Percentiles rank a stretch among this genome's conserved stretches.
Evolutionary conservation across 2,797 vertebrate genomes (phyloP).

Genomic region (Hephaestus fuliginosus): DNA sequence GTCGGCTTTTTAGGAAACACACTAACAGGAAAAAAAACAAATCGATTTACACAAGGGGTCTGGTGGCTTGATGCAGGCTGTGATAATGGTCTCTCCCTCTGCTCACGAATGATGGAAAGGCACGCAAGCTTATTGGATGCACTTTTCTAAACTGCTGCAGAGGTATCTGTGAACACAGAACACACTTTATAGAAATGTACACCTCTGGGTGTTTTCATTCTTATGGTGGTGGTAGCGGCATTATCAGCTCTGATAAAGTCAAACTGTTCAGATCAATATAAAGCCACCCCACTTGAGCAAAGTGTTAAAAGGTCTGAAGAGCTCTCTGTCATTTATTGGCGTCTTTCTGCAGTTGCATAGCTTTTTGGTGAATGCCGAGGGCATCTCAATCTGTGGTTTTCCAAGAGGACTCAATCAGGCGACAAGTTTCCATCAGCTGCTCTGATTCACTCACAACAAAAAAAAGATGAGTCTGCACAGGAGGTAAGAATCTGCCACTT

Average conservation of each 20-base stretch:
- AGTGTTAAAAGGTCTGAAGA: slow-evolving; percentile 9
- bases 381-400: slow-evolving; percentile 8
- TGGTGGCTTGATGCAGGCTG: not conserved
- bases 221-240: not conserved
- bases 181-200: not conserved
- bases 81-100: slow-evolving; percentile 32
- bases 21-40: slow-evolving; percentile 1
- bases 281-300: not conserved
- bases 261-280: slow-evolving; percentile 14
- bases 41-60: slow-evolving; percentile 20
- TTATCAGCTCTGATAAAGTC: not conserved
- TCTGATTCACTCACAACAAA: slow-evolving; percentile 13
- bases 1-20: slow-evolving; percentile 34
- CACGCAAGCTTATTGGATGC: slow-evolving; percentile 2
- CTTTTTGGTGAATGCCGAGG: not conserved
- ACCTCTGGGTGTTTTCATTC: not conserved
- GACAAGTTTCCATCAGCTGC: slow-evolving; percentile 7
- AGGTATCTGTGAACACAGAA: slow-evolving; percentile 7
- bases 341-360: not conserved
- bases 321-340: not conserved
- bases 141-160: slow-evolving; percentile 3
- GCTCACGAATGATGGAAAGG: not conserved
- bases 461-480: not conserved
- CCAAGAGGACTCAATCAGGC: slow-evolving; percentile 7
- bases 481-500: slow-evolving; percentile 1